phyloP scores from a whole-genome alignment of 2,797 vertebrate species.

The Decapterus maruadsi region DNA sequence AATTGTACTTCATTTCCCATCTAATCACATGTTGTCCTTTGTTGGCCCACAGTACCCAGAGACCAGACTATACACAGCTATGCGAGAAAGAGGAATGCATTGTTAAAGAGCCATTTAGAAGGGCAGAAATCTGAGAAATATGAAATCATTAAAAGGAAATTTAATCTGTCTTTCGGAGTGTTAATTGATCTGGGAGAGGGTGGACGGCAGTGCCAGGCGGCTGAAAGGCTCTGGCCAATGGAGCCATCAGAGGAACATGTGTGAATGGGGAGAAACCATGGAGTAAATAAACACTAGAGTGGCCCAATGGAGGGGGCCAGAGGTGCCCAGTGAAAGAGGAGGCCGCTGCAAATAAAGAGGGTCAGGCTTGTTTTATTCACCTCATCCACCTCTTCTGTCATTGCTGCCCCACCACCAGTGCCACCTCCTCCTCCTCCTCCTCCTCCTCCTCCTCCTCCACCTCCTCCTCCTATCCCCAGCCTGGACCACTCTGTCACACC shows the following conservation, averaged over 20 bases:
- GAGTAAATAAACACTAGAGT: conserved; percentile 89
- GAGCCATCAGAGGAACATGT: conserved; percentile 89
- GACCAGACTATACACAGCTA: conserved; percentile 48
- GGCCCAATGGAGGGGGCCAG: conserved; percentile 83
- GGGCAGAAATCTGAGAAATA: conserved; percentile 66
- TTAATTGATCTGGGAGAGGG: conserved; percentile 77
- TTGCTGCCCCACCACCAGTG: conserved; percentile 79
- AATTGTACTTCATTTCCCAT: conserved; percentile 65
- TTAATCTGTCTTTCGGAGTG: conserved; percentile 77
- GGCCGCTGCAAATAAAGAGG: conserved; percentile 82
- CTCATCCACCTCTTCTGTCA: conserved; percentile 86
- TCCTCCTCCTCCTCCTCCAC: conserved; percentile 77
- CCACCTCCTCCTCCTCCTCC: conserved; percentile 82
- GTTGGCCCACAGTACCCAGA: conserved; percentile 50
- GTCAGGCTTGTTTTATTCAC: conserved; percentile 84
- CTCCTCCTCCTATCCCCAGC: conserved; percentile 77
- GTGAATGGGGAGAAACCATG: conserved; percentile 85
- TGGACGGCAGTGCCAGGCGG: conserved; percentile 54
- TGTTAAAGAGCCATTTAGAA: conserved; percentile 74
- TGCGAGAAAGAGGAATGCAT: conserved; percentile 32
- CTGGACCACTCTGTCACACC: conserved; percentile 71
- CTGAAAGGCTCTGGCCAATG: conserved; percentile 83
- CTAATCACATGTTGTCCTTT: conserved; percentile 60
- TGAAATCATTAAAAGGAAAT: conserved; percentile 83
- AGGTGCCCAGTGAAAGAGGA: conserved; percentile 85